phyloP scores from a whole-genome alignment of 2,113 vertebrate genomes.

The Scolopax mira region DNA sequence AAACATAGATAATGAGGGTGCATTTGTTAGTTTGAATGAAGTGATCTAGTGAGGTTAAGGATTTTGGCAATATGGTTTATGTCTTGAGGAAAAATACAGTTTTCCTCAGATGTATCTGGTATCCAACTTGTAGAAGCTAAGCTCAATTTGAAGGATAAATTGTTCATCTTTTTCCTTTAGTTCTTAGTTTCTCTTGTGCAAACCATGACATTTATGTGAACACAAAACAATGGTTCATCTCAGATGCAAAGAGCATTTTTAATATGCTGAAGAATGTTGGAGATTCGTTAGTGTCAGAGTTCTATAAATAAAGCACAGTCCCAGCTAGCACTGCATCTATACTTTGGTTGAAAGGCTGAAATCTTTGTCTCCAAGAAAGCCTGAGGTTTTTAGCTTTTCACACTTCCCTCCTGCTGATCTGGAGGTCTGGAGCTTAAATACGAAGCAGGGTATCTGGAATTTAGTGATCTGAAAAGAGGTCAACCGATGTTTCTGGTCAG shows the following conservation, averaged over 20 bases:
- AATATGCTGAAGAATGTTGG: neutral
- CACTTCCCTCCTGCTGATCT: neutral
- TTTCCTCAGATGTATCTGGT: neutral
- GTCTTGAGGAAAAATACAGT: neutral
- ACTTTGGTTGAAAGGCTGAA: neutral
- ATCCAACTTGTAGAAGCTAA: neutral
- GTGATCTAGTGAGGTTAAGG: neutral
- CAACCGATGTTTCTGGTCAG: neutral
- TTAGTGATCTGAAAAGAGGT: neutral
- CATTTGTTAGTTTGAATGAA: neutral
- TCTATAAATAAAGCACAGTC: neutral
- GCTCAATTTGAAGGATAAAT: neutral
- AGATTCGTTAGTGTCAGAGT: neutral
- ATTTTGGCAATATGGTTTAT: neutral
- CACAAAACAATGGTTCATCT: accelerated
- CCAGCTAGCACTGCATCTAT: neutral
- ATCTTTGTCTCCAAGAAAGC: neutral
- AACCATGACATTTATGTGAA: neutral
- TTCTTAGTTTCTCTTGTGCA: neutral
- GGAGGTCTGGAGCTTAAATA: neutral
- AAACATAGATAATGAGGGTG: neutral
- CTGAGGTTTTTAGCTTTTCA: neutral
- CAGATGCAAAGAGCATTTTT: neutral
- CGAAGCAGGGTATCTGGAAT: neutral
- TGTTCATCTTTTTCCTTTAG: neutral